Conservation (phyloP, 2,888 invertebrate genomes). For the Noctua janthina region DNA sequence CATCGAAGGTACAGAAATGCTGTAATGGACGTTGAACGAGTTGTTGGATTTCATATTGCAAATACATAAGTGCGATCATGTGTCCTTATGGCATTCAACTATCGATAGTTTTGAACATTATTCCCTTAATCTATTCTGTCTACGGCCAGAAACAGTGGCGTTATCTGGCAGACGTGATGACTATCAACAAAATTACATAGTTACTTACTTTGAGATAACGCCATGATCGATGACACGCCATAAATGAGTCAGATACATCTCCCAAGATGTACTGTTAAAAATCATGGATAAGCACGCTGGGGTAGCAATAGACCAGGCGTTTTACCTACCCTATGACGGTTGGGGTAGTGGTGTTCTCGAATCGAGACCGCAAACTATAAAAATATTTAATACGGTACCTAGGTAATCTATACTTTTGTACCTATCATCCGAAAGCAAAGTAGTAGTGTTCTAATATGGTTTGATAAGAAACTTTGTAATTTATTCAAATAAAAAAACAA, state of each 20-base stretch:
- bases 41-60: no score
- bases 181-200: slow-evolving; percentile 48
- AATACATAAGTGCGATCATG: not conserved
- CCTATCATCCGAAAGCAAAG: no score
- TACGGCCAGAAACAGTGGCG: not conserved
- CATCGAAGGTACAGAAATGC: not conserved
- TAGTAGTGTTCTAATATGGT: no score
- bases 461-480: no score
- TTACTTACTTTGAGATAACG: slow-evolving; percentile 41
- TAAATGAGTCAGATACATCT: slow-evolving; percentile 37
- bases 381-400: no score
- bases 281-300: not conserved
- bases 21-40: not conserved
- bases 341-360: not conserved
- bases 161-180: slow-evolving; percentile 41
- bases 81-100: not conserved
- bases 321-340: not conserved
- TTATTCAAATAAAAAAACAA: no score
- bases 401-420: not conserved
- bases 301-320: not conserved
- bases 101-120: not conserved
- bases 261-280: not conserved
- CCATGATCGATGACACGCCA: slow-evolving; percentile 30
- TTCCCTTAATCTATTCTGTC: slow-evolving; percentile 5
- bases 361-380: no score